Conservation (phyloP, 2,797 vertebrate genomes). For the Melanotaenia pygmaea region DNA sequence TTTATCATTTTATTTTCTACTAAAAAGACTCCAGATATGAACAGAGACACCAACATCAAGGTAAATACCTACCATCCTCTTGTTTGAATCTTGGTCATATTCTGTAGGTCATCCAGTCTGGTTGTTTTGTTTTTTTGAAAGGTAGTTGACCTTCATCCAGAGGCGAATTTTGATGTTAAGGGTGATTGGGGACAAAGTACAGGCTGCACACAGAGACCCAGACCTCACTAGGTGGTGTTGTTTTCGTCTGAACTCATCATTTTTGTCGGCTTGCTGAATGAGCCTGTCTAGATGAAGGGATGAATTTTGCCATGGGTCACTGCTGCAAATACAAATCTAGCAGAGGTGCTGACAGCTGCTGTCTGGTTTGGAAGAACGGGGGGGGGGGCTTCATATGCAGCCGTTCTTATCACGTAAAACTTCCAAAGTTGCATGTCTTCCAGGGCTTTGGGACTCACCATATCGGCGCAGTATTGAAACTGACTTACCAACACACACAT, state of each 20-base stretch:
- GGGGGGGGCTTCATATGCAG: slow-evolving; percentile 61
- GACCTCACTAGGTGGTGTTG: slow-evolving; percentile 1
- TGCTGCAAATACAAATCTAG: slow-evolving; percentile 59
- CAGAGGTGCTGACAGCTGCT: slow-evolving; percentile 72
- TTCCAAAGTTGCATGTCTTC: slow-evolving; percentile 45
- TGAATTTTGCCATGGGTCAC: slow-evolving; percentile 46
- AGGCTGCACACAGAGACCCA: slow-evolving; percentile 8
- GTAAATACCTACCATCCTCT: neutral
- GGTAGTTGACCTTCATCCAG: slow-evolving; percentile 16
- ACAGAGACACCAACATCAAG: neutral
- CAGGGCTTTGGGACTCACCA: slow-evolving; percentile 51
- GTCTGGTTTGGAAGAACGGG: slow-evolving; percentile 71
- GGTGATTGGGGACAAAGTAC: slow-evolving; percentile 7
- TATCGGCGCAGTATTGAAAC: slow-evolving; percentile 42
- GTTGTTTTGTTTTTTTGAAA: slow-evolving; percentile 19
- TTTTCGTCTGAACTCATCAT: slow-evolving; percentile 33
- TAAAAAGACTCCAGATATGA: neutral
- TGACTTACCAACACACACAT: slow-evolving; percentile 38
- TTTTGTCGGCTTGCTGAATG: slow-evolving; percentile 62
- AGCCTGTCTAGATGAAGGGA: slow-evolving; percentile 60
- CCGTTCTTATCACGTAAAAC: slow-evolving; percentile 61
- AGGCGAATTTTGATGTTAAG: neutral
- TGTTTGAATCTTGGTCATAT: neutral
- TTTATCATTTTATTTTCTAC: neutral
- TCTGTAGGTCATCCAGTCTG: neutral